Conservation (phyloP, 1,140 invertebrate genomes). For the Trialeurodes vaporariorum region DNA sequence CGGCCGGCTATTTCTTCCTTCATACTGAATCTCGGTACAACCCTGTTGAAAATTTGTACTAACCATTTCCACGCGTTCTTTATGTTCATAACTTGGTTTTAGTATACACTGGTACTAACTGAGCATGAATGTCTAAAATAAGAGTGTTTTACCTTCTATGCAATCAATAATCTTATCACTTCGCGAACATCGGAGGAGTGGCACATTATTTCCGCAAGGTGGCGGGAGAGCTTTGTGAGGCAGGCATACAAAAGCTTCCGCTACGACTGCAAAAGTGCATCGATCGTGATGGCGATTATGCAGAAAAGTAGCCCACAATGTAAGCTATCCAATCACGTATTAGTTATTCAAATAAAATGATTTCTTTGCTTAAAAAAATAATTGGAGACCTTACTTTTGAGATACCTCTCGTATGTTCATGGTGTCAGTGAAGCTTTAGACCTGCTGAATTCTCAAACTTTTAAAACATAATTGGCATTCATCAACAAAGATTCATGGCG, state of each 20-base stretch:
- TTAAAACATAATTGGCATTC: too few species aligned
- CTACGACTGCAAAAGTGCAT: conserved; percentile 16
- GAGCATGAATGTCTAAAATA: background rate
- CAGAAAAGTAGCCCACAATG: too few species aligned
- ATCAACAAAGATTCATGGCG: too few species aligned
- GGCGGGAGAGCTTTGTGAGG: conserved; percentile 9
- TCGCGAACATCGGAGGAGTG: background rate
- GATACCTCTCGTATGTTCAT: too few species aligned
- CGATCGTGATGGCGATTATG: too few species aligned
- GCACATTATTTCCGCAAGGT: background rate
- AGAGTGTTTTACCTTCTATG: background rate
- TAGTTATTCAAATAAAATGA: too few species aligned
- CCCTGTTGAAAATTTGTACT: background rate
- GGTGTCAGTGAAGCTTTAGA: too few species aligned
- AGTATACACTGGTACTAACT: background rate
- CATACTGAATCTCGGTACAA: background rate
- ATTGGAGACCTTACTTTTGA: too few species aligned
- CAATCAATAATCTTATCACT: background rate
- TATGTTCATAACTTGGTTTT: background rate
- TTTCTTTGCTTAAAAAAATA: too few species aligned
- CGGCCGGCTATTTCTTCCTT: background rate
- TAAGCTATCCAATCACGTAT: too few species aligned
- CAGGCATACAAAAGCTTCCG: conserved; percentile 11
- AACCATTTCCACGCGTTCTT: background rate
- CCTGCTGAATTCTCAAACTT: too few species aligned